Evolutionary conservation across 2,113 vertebrate species (phyloP).

Genomic region (Rhinolophus sinicus): DNA sequence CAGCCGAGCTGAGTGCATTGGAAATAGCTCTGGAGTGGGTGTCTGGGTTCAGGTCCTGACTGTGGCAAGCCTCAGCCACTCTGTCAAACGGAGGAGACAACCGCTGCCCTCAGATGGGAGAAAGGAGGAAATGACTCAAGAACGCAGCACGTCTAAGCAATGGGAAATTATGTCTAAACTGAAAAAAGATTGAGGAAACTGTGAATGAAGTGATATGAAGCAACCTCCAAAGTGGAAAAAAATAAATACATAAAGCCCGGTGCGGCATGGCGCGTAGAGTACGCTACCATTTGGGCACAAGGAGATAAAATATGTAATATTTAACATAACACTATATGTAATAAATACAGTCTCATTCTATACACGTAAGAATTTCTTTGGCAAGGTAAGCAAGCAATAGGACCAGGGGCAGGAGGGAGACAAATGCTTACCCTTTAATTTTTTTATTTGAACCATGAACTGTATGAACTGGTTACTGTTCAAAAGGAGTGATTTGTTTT

Average conservation of each 20-base stretch:
- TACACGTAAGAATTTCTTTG: background rate
- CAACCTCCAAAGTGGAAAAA: background rate
- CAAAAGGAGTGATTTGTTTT: background rate
- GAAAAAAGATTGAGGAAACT: background rate
- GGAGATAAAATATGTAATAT: background rate
- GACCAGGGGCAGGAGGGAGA: background rate
- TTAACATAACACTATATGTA: background rate
- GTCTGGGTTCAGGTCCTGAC: background rate
- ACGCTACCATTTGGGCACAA: background rate
- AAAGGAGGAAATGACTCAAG: background rate
- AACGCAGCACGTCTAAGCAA: background rate
- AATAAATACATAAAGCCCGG: rapidly evolving
- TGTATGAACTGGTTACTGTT: background rate
- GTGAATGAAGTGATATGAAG: background rate
- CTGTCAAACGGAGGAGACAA: background rate
- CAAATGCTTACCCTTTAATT: background rate
- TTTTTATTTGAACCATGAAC: background rate
- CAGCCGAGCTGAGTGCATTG: background rate
- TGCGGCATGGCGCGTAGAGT: background rate
- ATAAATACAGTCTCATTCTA: background rate
- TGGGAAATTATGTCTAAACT: background rate
- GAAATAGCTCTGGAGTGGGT: background rate
- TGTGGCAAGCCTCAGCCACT: background rate
- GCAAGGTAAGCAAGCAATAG: background rate
- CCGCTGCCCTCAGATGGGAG: background rate